Percentiles rank a stretch among this genome's conserved stretches.
Conservation (phyloP, 2,888 invertebrate genomes). For the Oxytorus armatus region DNA sequence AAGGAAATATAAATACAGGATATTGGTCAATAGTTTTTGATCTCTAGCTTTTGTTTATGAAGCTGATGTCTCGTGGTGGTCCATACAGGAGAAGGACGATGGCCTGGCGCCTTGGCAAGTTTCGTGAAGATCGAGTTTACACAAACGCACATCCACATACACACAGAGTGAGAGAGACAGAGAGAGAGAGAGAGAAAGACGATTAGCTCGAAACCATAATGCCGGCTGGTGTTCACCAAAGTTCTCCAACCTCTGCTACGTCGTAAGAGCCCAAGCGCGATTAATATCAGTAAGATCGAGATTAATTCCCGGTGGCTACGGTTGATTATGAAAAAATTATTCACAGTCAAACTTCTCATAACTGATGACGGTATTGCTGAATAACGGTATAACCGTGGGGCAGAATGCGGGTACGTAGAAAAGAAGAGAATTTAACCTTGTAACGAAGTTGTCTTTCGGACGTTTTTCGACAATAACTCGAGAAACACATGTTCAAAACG, state of each 20-base stretch:
- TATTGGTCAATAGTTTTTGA: slow-evolving; percentile 64
- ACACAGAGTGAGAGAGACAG: slow-evolving; percentile 31
- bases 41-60: slow-evolving; percentile 57
- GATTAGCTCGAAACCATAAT: slow-evolving; percentile 42
- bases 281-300: slow-evolving; percentile 39
- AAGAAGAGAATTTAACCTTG: too few species aligned
- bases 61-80: slow-evolving; percentile 26
- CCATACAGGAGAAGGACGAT: not conserved
- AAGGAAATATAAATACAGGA: slow-evolving; percentile 69
- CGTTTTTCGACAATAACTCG: too few species aligned
- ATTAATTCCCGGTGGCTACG: slow-evolving; percentile 36
- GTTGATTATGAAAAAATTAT: slow-evolving; percentile 32
- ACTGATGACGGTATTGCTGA: slow-evolving; percentile 3
- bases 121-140: slow-evolving; percentile 46
- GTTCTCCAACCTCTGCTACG: slow-evolving; percentile 41
- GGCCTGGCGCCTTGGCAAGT: slow-evolving; percentile 49
- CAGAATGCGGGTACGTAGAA: not conserved
- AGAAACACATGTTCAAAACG: too few species aligned
- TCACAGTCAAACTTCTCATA: slow-evolving; percentile 13
- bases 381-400: not conserved
- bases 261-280: slow-evolving; percentile 12
- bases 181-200: slow-evolving; percentile 16
- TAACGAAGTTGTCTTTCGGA: too few species aligned
- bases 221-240: slow-evolving; percentile 44
- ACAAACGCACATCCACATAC: too few species aligned